These are phyloP conservation scores for Ochotona curzoniae DNA, from an alignment of 2,113 vertebrate species.

Conservation along the genomic window DNA sequence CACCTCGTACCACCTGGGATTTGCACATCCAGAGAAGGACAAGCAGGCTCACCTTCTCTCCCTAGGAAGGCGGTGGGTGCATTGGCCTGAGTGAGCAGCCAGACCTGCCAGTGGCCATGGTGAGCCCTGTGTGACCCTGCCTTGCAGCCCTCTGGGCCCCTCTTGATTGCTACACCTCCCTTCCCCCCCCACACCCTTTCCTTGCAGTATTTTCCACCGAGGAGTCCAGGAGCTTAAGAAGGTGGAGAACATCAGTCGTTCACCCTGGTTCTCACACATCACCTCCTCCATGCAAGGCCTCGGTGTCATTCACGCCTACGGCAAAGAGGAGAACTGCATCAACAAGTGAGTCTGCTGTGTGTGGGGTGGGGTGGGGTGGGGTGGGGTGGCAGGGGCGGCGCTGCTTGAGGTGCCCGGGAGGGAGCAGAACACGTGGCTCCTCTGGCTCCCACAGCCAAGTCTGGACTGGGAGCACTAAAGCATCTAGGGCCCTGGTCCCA, in stretches of 20 bases:
- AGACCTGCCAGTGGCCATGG: neutral
- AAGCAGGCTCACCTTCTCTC: neutral
- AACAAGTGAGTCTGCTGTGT: constrained; percentile 77
- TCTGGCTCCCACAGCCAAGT: no score
- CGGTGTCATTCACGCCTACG: constrained; percentile 88
- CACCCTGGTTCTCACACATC: constrained; percentile 88
- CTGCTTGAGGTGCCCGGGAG: no score
- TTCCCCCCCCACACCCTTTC: neutral
- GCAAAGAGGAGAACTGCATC: constrained; percentile 83
- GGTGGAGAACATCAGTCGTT: constrained; percentile 88
- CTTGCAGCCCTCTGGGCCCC: neutral
- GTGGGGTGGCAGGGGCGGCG: no score
- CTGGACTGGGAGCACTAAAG: neutral
- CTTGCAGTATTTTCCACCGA: constrained; percentile 85
- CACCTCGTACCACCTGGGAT: rapidly evolving
- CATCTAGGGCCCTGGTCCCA: no score
- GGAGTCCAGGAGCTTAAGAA: constrained; percentile 87
- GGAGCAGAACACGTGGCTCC: no score
- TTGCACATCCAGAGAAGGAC: neutral
- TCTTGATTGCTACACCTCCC: neutral
- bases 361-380: no score
- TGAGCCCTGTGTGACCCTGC: neutral
- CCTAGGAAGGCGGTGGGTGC: rapidly evolving
- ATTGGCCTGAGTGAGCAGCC: rapidly evolving
- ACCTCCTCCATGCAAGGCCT: constrained; percentile 88